Evolutionary conservation across 2,888 invertebrate species (phyloP).

Genomic region (Nephrotoma flavescens): DNA sequence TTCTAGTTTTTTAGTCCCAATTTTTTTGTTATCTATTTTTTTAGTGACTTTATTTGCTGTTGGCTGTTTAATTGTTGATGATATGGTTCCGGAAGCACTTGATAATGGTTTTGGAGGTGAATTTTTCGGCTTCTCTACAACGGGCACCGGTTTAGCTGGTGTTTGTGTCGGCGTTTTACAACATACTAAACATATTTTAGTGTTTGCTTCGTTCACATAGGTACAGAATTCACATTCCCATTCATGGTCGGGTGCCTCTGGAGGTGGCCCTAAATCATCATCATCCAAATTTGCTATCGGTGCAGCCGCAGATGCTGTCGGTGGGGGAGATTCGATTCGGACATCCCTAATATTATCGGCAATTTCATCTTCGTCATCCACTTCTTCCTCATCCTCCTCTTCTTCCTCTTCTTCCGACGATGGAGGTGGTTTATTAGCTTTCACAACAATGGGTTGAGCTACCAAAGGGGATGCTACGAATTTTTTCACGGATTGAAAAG

Average conservation of each 20-base stretch:
- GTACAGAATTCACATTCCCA: slow-evolving; percentile 90
- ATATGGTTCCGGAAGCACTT: neutral
- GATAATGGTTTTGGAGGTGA: slow-evolving; percentile 13
- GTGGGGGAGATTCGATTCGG: slow-evolving; percentile 14
- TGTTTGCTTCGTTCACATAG: slow-evolving; percentile 66
- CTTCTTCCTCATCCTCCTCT: slow-evolving; percentile 10
- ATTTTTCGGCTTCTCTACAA: slow-evolving; percentile 17
- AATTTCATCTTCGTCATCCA: slow-evolving; percentile 8
- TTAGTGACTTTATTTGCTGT: slow-evolving; percentile 9
- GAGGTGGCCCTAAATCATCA: slow-evolving; percentile 28
- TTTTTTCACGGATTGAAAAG: neutral
- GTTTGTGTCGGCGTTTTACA: slow-evolving; percentile 57
- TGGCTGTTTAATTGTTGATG: slow-evolving; percentile 7
- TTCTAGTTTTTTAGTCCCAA: slow-evolving; percentile 8
- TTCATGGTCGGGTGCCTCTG: slow-evolving; percentile 38
- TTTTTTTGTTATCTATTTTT: slow-evolving; percentile 9
- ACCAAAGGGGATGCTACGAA: no score
- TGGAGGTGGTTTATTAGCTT: neutral
- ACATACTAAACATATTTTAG: slow-evolving; percentile 69
- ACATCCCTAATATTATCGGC: slow-evolving; percentile 6
- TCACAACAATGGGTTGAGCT: neutral
- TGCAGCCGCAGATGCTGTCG: neutral
- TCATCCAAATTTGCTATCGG: slow-evolving; percentile 18
- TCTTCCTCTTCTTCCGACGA: neutral
- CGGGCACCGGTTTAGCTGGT: slow-evolving; percentile 13